A percentile compares a stretch with the other conserved stretches of the same genome.
These are phyloP conservation scores for Orthonyx spaldingii DNA, from an alignment of 2,113 vertebrate genomes.

Conservation along the genomic window DNA sequence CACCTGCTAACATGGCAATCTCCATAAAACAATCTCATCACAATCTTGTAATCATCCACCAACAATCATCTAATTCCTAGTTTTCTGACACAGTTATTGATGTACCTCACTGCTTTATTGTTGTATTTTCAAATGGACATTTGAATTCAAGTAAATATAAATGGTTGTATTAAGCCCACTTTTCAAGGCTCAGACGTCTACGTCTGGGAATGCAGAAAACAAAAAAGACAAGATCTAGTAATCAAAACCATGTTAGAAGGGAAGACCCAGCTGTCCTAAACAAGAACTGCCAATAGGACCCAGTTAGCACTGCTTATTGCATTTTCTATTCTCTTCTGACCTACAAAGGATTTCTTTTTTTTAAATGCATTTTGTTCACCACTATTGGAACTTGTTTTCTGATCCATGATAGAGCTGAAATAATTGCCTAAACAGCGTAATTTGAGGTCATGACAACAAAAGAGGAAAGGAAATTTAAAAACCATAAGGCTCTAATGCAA, in stretches of 20 bases:
- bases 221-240: not conserved
- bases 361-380: not conserved
- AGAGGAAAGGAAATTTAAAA: not conserved
- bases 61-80: not conserved
- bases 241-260: rapidly evolving
- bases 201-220: not conserved
- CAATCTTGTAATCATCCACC: not conserved
- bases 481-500: not conserved
- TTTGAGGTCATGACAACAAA: not conserved
- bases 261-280: not conserved
- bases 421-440: not conserved
- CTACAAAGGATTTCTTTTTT: not conserved
- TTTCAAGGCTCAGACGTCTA: not conserved
- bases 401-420: not conserved
- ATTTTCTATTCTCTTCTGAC: not conserved
- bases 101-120: not conserved
- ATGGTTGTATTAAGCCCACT: not conserved
- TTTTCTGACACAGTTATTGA: not conserved
- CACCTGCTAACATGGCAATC: not conserved
- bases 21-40: not conserved
- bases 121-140: not conserved
- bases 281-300: not conserved
- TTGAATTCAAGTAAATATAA: not conserved
- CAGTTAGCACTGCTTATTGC: not conserved
- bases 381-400: not conserved